Base-by-base conservation (phyloP, 2,888 invertebrate species). In the Margaritifera margaritifera region DNA sequence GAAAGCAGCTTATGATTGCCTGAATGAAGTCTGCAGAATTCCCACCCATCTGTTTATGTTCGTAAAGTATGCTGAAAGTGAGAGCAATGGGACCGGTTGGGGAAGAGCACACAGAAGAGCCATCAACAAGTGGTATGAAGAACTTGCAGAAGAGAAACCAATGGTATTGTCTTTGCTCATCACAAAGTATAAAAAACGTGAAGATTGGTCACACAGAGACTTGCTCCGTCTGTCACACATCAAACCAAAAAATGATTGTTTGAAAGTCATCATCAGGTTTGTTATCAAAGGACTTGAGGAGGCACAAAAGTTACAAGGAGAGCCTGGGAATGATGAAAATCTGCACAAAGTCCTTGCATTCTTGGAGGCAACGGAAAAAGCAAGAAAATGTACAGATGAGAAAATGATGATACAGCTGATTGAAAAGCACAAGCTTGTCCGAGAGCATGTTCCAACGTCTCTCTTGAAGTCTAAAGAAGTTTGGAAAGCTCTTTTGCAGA, bases 131-230 rank as follows among this genome's bases (percentile, higher is more conserved):
- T 95, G 94, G 94, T 95, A 95, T 85, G 66, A 72, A 51, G 50
- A 74, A 60, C 66, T 62, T 60, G n/a, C 60, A 50, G n/a, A 60
- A 27, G 69, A 72, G 20, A 27, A 25, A 24, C 68, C 72, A 52
- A 52, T 18, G 86, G 92, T 92, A 63, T 90, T 95, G 57, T 93
- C 93, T 0, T 91, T 92, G 79, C 92, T 93, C 77, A 91, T 94
- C 25, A 92, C 93, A 6, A 92, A 92, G 84, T 92, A 92, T 66
- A 92, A 92, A 64, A 92, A 93, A 15, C 92, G 93, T 75, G 92
- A 93, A 80, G 93, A 94, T 6, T 94, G 94, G 91, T 92, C 92
- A 0, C 95, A 95, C 86, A 93, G 93, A 81, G 94, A 94, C 80
- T 90, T 95, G n/a, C 89, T 92, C 91, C 85, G 90, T 51, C 70